Evolutionary conservation across 2,888 invertebrate species (phyloP).

Genomic region (Chromoteleia sp.): DNA sequence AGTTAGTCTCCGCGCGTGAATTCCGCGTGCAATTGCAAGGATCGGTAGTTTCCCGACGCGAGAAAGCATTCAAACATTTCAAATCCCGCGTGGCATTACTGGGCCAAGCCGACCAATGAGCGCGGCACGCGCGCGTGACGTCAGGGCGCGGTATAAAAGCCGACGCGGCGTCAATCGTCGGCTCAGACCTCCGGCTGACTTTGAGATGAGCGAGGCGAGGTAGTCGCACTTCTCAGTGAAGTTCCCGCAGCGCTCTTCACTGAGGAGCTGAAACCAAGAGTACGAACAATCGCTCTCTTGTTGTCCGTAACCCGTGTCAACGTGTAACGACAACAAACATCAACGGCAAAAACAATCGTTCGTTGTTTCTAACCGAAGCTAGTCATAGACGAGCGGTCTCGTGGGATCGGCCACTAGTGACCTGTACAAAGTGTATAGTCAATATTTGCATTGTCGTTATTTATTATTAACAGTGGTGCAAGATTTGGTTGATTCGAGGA

Average conservation of each 20-base stretch:
- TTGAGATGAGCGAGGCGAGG: slow-evolving; percentile 77
- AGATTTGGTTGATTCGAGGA: slow-evolving; percentile 2
- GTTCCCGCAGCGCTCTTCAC: slow-evolving; percentile 74
- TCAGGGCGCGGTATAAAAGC: slow-evolving; percentile 79
- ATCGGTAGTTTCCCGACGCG: slow-evolving; percentile 49
- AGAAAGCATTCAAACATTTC: slow-evolving; percentile 71
- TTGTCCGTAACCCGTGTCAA: background rate
- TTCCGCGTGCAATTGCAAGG: slow-evolving; percentile 29
- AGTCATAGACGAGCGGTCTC: slow-evolving; percentile 30
- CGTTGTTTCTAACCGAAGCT: slow-evolving; percentile 16
- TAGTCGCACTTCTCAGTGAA: slow-evolving; percentile 73
- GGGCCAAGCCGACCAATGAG: slow-evolving; percentile 78
- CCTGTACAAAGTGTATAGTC: slow-evolving; percentile 26
- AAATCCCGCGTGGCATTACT: slow-evolving; percentile 76
- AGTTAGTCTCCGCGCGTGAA: slow-evolving; percentile 26
- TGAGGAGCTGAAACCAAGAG: slow-evolving; percentile 54
- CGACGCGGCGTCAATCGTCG: slow-evolving; percentile 72
- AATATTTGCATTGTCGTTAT: background rate
- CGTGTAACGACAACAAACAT: slow-evolving; percentile 7
- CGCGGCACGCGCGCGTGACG: slow-evolving; percentile 75
- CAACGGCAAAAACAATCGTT: background rate
- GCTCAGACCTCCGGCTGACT: slow-evolving; percentile 79
- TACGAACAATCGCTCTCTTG: slow-evolving; percentile 25
- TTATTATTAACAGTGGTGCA: slow-evolving; percentile 18
- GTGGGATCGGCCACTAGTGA: slow-evolving; percentile 10